Evolutionary conservation across 2,888 invertebrate genomes (phyloP), one percentile per base, ranked within the genome.

Genomic region (Tigriopus californicus): DNA sequence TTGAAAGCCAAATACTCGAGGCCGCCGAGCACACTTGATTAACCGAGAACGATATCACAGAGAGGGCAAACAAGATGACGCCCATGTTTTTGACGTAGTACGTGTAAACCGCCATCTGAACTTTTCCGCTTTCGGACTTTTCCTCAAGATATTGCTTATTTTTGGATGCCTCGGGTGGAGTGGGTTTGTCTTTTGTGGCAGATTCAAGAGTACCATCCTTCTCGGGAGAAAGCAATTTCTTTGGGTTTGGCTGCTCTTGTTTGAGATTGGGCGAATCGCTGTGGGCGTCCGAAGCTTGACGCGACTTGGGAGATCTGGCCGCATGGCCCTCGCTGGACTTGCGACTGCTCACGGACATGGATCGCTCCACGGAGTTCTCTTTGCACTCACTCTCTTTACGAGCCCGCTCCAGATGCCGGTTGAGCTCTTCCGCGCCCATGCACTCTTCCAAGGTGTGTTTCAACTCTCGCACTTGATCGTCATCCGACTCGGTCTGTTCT

Each of bases 141-240:
- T 41, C 15, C 56, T 44, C 41, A 20, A 10, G 18, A 4, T 41
- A 56, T 11, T 42, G 44, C 56, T 44, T 42, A 42, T 42, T 56
- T 15, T 12, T 18, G 41, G 41, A 22, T 13, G 42, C n/a, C 4
- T 20, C 8, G 8, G 33, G 33, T 5, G 33, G 33, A 2, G 49
- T 49, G 4, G 60, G n/a, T 15, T 22, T 41, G 15, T 10, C 79
- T 77, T 88, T 88, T 69, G 82, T 84, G 48, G 84, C 70, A 64
- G 41, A 24, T 15, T 42, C 59, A 6, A 60, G 25, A 0, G 87
- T 90, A 75, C 90, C 88, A 0, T 90, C 76, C 70, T 84, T 87
- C 69, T 95, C 95, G 0, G 77, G 79, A 72, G 91, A 88, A 63
- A 92, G 91, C 10, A 94, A 75, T 72, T 87, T 88, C 67, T 84